phyloP scores from a whole-genome alignment of 2,113 vertebrate species.

The Equus quagga region DNA sequence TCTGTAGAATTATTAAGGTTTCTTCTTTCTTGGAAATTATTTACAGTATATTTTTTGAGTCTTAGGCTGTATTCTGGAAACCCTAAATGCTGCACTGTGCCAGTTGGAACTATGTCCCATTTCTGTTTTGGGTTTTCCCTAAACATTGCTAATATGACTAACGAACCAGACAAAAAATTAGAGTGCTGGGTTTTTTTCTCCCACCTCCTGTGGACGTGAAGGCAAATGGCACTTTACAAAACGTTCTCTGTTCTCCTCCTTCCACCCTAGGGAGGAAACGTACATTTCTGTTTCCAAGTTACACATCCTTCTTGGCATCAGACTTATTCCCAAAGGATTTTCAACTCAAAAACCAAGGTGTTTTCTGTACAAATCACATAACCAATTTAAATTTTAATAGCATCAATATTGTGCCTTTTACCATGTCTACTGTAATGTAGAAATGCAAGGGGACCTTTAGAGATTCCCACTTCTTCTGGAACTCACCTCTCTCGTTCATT shows the following conservation, averaged over 20 bases:
- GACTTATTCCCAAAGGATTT: conserved; percentile 82
- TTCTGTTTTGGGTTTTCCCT: conserved; percentile 73
- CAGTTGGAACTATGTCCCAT: conserved; percentile 68
- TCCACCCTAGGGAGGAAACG: conserved; percentile 74
- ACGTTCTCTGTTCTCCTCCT: conserved; percentile 68
- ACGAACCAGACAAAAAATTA: conserved; percentile 84
- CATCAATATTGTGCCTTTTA: conserved; percentile 2
- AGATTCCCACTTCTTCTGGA: neutral
- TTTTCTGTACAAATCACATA: conserved; percentile 79
- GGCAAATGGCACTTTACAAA: conserved; percentile 78
- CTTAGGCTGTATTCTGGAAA: conserved; percentile 31
- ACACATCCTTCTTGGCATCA: conserved; percentile 81
- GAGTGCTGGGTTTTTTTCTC: conserved; percentile 30
- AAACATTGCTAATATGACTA: conserved; percentile 84
- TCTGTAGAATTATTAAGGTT: conserved; percentile 32
- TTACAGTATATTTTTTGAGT: conserved; percentile 57
- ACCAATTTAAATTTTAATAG: conserved; percentile 82
- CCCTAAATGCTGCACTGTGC: conserved; percentile 62
- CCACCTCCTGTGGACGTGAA: conserved; percentile 76
- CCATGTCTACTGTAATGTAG: neutral
- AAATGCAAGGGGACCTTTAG: neutral
- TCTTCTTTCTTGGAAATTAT: conserved; percentile 67
- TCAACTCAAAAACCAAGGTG: conserved; percentile 75
- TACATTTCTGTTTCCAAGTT: conserved; percentile 83
- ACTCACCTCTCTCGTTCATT: neutral